Evolutionary conservation across 30 jellyfish, hydroid and myxozoan species (phyloP).

Genomic region (Chrysaora quinquecirrha): DNA sequence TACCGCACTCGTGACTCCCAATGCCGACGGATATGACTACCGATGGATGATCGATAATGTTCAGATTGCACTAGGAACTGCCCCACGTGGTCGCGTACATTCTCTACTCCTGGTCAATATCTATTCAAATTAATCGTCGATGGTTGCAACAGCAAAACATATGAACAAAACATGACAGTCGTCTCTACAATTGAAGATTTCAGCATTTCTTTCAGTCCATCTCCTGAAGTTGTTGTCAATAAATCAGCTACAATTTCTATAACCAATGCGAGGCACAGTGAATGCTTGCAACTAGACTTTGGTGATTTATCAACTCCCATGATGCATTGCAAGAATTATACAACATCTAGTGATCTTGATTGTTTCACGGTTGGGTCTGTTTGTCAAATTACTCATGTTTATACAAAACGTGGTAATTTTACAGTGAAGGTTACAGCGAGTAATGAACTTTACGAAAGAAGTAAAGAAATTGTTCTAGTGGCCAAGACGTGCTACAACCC

Average conservation of each 20-base stretch:
- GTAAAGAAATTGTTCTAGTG: not conserved
- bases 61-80: not conserved
- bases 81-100: slow-evolving; percentile 13
- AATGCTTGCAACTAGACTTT: slow-evolving; percentile 24
- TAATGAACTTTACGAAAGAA: slow-evolving; percentile 14
- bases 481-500: slow-evolving; percentile 56
- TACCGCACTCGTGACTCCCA: slow-evolving; percentile 38
- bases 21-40: slow-evolving; percentile 17
- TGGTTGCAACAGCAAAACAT: slow-evolving; percentile 19
- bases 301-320: slow-evolving; percentile 5
- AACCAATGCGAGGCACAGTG: slow-evolving; percentile 29
- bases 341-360: not conserved
- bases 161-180: not conserved
- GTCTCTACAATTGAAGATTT: slow-evolving; percentile 33
- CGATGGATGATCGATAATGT: slow-evolving; percentile 33
- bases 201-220: slow-evolving; percentile 18
- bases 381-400: not conserved
- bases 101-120: slow-evolving; percentile 13
- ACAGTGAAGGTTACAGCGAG: slow-evolving; percentile 36
- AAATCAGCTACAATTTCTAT: slow-evolving; percentile 10
- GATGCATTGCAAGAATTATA: slow-evolving; percentile 4
- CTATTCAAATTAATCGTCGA: slow-evolving; percentile 2
- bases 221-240: slow-evolving; percentile 32
- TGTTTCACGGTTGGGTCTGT: slow-evolving; percentile 5
- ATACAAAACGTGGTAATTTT: slow-evolving; percentile 5